Evolutionary conservation across 2,113 vertebrate genomes (phyloP), one percentile per base, ranked within the genome.

Genomic region (Ciconia maguari): DNA sequence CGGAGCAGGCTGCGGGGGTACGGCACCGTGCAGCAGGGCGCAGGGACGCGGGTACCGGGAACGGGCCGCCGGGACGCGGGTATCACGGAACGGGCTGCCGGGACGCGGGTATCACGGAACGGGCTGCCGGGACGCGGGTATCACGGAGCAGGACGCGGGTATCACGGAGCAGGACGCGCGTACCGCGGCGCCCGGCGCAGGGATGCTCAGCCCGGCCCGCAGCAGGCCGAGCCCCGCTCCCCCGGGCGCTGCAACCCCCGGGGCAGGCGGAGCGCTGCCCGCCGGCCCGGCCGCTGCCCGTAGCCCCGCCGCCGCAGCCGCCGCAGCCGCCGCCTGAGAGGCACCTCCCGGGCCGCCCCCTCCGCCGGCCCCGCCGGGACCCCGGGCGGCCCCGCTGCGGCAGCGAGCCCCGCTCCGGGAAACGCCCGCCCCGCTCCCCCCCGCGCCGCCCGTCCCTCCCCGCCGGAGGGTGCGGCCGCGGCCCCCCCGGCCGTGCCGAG

Each of bases 11-110:
- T 6, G 8, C 7, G 9, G 24, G 51, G 34, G 20, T 1, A 27
- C 66, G 55, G 55, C 36, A 29, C 25, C 5, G 8, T 7, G 52
- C 34, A 22, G 49, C 9, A 5, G 41, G 41, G 10, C 6, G 41
- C 58, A 13, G 57, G 57, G 69, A 60, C 20, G 19, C 10, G 0
- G 52, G 2, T 0, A 30, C 5, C n/a, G 1, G 29, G 27, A 30
- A 29, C 16, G 4, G 54, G 27, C 26, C 21, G 15, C 7, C 7
- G 36, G 44, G 57, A 61, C 18, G 4, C 14, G 42, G 74, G 7
- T 5, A 46, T 2, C 7, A 9, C 11, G 49, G 48, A 48, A 26
- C 51, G 5, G 51, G 49, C 6, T 11, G 25, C 9, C 27, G 36
- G 44, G 57, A 61, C 18, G 4, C 14, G 42, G 74, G 7, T 5